These are phyloP conservation scores for Rhinogobio ventralis DNA, from an alignment of 2,797 vertebrate species.

Conservation along the genomic window DNA sequence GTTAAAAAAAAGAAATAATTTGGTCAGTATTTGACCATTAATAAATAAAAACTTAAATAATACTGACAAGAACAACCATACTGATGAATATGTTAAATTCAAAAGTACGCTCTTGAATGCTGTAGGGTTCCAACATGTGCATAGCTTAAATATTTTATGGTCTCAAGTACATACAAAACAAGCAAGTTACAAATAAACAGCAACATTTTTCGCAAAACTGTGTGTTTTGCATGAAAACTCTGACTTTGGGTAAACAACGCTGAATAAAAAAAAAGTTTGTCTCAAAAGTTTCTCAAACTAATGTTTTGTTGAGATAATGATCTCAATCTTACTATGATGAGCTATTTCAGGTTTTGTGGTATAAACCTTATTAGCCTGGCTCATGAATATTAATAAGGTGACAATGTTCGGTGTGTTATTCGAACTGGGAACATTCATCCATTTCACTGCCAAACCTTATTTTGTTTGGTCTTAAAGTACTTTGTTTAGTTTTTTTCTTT, in stretches of 20 bases:
- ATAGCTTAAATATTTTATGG: background rate
- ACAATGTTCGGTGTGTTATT: background rate
- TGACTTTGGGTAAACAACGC: too few relatives aligned
- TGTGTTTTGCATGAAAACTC: background rate
- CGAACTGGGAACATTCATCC: background rate
- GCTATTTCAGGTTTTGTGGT: too few relatives aligned
- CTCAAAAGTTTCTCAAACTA: background rate
- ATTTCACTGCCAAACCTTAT: background rate
- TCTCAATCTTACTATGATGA: too few relatives aligned
- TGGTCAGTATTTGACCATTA: conserved; percentile 6
- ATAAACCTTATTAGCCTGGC: too few relatives aligned
- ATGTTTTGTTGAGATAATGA: background rate
- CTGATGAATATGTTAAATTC: background rate
- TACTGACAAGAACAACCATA: conserved; percentile 10
- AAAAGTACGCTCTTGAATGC: background rate
- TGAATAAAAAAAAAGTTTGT: too few relatives aligned
- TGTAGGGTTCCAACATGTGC: too few relatives aligned
- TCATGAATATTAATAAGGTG: background rate
- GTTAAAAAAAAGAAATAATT: background rate
- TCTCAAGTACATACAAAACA: background rate
- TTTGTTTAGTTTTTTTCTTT: background rate
- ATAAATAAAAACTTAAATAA: background rate
- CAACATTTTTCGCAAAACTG: background rate
- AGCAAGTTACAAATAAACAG: background rate
- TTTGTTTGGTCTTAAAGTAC: background rate